Base-by-base conservation (phyloP, 2,113 vertebrate species). In the Melospiza georgiana region DNA sequence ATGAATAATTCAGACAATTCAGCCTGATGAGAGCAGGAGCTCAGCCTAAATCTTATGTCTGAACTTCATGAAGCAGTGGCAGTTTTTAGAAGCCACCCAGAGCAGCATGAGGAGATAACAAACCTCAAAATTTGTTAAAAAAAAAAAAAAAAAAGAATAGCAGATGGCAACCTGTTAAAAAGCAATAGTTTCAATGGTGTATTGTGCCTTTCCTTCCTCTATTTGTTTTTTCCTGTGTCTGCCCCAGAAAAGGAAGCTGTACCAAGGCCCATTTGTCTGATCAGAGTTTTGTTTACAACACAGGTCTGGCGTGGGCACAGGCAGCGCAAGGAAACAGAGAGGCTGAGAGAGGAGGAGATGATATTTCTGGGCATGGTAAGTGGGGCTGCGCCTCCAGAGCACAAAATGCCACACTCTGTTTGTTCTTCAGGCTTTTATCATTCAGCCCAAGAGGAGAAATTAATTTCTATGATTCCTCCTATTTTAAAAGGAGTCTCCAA, bases 361-460 rank as follows among this genome's bases (percentile, higher is more conserved):
- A 65, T 98, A 55, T 99, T 99, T 93, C 97, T 99, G 95, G 98
- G 98, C 27, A 98, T 99, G 98, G 99, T 99, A 69, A 97, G 98
- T 97, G 39, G 11, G 16, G 57, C 37, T 65, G 28, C 54, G 33
- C 79, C 83, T 61, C 24, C 20, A 87, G 59, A 87, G 77, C 67
- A 76, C 5, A 54, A 81, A 94, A 68, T 68, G 27, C 66, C 80
- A 71, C 58, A 7, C 5, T 71, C 80, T 69, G 44, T n/a, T 23
- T 78, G n/a, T 63, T 84, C 57, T 87, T 85, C 57, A 78, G 79
- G 31, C 22, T 92, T 85, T 19, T 20, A 3, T 41, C 25, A 66
- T 52, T 73, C 79, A 76, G 35, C 66, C 80, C 48, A 75, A 84
- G 77, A 84, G 16, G 7, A 92, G 44, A 73, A 93, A 92, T 85